Base-by-base conservation (phyloP, 2,113 vertebrate species). In the Equus quagga region DNA sequence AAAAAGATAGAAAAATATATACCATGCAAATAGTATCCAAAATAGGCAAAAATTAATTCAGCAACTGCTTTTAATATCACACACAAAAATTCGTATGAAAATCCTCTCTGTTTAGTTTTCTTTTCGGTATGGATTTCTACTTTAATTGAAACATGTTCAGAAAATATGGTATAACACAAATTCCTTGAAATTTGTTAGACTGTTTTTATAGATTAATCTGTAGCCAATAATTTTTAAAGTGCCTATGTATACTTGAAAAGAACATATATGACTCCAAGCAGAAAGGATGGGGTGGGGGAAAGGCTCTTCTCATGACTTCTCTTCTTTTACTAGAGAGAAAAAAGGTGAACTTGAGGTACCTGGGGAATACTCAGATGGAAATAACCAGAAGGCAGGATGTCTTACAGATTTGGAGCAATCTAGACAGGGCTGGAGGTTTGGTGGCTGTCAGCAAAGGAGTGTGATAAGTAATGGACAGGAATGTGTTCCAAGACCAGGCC, bases 131-230 rank as follows among this genome's bases (percentile, higher is more conserved):
- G 94, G 23, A 76, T 82, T 87, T 78, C 28, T 69, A 75, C 21
- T 26, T 93, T 89, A 85, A 26, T 67, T 67, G 36, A 89, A 93
- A 51, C 46, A 58, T 17, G 8, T 82, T 76, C 28, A 83, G 17
- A 95, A 90, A 89, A 97, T 46, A 70, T n/a, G 2, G 23, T 56
- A 33, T 78, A 78, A 97, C 49, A 41, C 21, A 87, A 64, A 81
- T 46, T 91, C 17, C 26, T 24, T 93, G 26, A 51, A 84, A 62
- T 51, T 75, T 84, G 8, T 51, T 85, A n/a, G 28, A 89, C 9
- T 75, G 5, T 75, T 44, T 85, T 81, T 92, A 41, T 21, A 49
- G 28, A 60, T 9, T 78, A 81, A 85, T 41, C 69, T 15, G 13
- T 85, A 46, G 17, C 58, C 15, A 67, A 44, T 80, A 86, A 75